Percentiles rank a stretch among this genome's conserved stretches.
phyloP scores from a whole-genome alignment of 1,140 invertebrate species.

The Ostrea edulis region DNA sequence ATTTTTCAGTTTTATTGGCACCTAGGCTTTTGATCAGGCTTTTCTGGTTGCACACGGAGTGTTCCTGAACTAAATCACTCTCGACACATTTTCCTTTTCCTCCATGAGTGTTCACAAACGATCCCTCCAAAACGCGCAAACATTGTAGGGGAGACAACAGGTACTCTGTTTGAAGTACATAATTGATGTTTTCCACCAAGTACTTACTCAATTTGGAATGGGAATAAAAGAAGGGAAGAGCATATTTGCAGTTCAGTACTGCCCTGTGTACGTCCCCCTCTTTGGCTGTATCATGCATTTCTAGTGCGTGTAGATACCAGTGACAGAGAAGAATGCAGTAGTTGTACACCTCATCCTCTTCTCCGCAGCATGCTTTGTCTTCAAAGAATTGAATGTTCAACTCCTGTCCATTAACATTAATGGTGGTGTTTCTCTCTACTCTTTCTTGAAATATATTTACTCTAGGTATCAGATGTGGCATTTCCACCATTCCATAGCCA shows the following conservation, averaged over 20 bases:
- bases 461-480: not conserved
- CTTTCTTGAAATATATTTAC: not conserved
- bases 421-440: not conserved
- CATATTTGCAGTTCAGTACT: slow-evolving; percentile 9
- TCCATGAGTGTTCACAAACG: not conserved
- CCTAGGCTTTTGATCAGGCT: not conserved
- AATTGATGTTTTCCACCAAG: slow-evolving; percentile 31
- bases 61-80: slow-evolving; percentile 30
- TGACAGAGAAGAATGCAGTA: slow-evolving; percentile 18
- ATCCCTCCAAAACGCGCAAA: slow-evolving; percentile 10
- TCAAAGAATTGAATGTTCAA: not conserved
- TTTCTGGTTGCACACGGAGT: slow-evolving; percentile 3
- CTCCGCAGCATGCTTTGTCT: not conserved
- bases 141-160: slow-evolving; percentile 9
- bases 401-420: not conserved
- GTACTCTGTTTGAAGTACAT: slow-evolving; percentile 26
- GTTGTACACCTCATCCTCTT: not conserved
- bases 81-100: not conserved
- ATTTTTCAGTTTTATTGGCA: not conserved
- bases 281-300: slow-evolving; percentile 40
- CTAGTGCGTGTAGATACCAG: slow-evolving; percentile 13
- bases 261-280: slow-evolving; percentile 31
- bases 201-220: not conserved
- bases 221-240: not conserved
- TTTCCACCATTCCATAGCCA: not conserved